phyloP scores from a whole-genome alignment of 2,113 vertebrate genomes.

The Myrmophylax atrothorax region DNA sequence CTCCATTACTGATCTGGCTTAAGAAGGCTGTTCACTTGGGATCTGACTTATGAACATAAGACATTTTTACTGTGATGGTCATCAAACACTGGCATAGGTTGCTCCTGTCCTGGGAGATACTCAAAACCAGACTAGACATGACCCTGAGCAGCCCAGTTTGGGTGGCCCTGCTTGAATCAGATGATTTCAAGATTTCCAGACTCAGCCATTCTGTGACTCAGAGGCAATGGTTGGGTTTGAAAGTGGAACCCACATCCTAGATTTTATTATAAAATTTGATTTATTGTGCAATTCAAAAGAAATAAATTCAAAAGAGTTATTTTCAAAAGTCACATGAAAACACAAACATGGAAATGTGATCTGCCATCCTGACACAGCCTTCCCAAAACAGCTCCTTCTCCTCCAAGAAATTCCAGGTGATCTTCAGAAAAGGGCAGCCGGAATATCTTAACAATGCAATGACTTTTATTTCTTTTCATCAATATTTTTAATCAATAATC shows the following conservation, averaged over 20 bases:
- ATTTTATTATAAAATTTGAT: neutral
- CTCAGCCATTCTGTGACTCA: neutral
- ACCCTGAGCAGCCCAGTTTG: neutral
- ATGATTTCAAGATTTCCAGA: neutral
- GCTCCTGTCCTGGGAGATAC: neutral
- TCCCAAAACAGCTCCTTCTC: neutral
- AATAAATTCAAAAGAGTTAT: fast-evolving
- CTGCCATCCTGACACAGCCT: neutral
- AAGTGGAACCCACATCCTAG: too few species aligned
- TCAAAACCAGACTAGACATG: neutral
- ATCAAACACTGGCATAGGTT: neutral
- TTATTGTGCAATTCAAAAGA: neutral
- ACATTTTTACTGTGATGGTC: neutral
- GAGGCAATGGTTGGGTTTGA: neutral
- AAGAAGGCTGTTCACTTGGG: neutral
- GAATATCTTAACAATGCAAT: neutral
- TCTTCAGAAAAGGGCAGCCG: neutral
- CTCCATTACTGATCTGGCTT: neutral
- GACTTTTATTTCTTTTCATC: neutral
- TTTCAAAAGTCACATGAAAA: neutral
- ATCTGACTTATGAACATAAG: neutral
- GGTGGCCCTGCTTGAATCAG: neutral
- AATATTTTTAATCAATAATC: neutral
- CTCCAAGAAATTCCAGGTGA: neutral
- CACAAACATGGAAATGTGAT: neutral